These are phyloP conservation scores for Acridotheres tristis DNA, from an alignment of 2,797 vertebrate genomes.

Conservation along the genomic window DNA sequence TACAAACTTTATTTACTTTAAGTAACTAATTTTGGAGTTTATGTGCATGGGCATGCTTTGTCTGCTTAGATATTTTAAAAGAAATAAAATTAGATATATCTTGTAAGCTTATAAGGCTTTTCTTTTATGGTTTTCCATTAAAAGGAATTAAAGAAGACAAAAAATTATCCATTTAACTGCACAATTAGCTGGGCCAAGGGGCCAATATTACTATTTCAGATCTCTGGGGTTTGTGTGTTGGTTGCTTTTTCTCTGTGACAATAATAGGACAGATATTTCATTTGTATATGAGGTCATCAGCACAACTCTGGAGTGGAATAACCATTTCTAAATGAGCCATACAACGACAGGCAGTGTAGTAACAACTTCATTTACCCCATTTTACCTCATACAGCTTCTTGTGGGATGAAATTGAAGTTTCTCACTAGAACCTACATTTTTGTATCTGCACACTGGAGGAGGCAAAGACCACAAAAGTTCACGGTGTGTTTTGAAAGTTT, in stretches of 20 bases:
- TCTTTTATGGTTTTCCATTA: background rate
- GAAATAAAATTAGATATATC: background rate
- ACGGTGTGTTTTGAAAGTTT: background rate
- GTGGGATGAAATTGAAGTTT: background rate
- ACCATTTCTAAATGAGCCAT: background rate
- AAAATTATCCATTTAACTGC: background rate
- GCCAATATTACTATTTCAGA: background rate
- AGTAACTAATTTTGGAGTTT: background rate
- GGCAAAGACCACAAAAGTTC: background rate
- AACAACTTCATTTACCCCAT: background rate
- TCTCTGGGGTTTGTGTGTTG: background rate
- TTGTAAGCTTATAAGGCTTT: background rate
- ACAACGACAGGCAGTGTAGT: background rate
- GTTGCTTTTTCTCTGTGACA: background rate
- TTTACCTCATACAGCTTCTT: background rate
- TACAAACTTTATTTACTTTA: background rate
- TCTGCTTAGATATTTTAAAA: background rate
- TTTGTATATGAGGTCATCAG: background rate
- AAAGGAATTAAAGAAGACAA: background rate
- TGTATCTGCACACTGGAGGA: accelerated
- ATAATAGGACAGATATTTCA: background rate
- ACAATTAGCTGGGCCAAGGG: background rate
- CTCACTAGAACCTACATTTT: background rate
- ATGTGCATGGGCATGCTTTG: background rate
- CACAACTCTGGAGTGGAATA: background rate